Evolutionary conservation across 2,113 vertebrate genomes (phyloP), one percentile per base, ranked within the genome.

Genomic region (Trochalopteron elliotii): DNA sequence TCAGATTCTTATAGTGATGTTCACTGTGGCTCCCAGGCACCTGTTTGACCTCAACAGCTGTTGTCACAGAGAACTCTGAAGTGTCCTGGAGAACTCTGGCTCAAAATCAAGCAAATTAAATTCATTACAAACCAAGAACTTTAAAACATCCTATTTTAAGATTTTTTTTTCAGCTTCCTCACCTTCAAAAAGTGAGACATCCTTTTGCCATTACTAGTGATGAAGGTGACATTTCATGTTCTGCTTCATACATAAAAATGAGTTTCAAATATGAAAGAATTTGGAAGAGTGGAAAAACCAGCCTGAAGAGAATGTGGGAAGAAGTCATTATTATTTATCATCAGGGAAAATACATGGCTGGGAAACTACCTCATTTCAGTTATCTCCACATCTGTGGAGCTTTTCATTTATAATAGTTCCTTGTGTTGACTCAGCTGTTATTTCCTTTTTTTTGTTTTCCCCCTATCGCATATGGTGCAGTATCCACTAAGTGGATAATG

Each of bases 51-150:
- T 47, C 30, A 45, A 35, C 15, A 35, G n/a, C 35, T 28, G 7
- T 87, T n/a, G 35, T 18, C 52, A 67, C 39, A 0, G 0, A 70
- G 17, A 88, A 55, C 8, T 45, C 5, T 42, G 15, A 30, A 68
- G 18, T 40, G 24, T 83, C 67, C 47, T 68, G 25, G 50, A 91
- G 33, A 82, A 44, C n/a, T 50, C 8, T 56, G 49, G 7, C 63
- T 95, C 76, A 64, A 91, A 93, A 47, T 42, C 52, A 50, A 93
- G 49, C 33, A 75, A 70, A 61, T 52, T 42, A 42, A 64, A 61
- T 64, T 76, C 80, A 25, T 28, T 69, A 18, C 22, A 57, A 88
- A 65, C n/a, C 31, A 80, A 88, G 37, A 86, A 69, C 53, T 53
- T 50, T 33, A 4, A 23, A 80, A 40, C 15, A 61, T 53, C 45